Evolutionary conservation across 2,888 invertebrate genomes (phyloP).

Genomic region (Dorcus parallelipipedus): DNA sequence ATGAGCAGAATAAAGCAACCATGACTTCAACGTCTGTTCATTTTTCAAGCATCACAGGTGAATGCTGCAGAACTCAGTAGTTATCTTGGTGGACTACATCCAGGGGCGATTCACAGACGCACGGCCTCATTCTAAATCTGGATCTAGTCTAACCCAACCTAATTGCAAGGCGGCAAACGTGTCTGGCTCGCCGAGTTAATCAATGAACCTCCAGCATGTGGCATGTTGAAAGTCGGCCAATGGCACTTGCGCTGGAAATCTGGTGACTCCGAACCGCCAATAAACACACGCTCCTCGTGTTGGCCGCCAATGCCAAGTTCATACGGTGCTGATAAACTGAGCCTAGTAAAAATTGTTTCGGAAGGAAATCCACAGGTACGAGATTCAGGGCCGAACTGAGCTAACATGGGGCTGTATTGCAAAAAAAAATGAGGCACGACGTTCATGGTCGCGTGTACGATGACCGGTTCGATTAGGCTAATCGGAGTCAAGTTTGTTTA

Average conservation of each 20-base stretch:
- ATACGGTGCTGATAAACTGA: not conserved
- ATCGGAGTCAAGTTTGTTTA: too few species aligned
- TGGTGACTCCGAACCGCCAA: slow-evolving; percentile 24
- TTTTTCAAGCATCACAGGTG: too few species aligned
- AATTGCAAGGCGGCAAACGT: not conserved
- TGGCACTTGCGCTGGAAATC: slow-evolving; percentile 17
- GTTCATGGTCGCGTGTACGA: too few species aligned
- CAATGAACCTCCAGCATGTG: slow-evolving; percentile 20
- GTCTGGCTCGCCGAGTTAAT: slow-evolving; percentile 1
- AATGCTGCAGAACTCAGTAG: too few species aligned
- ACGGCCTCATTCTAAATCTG: not conserved
- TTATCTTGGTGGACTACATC: too few species aligned
- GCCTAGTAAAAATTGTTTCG: not conserved
- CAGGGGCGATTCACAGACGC: too few species aligned
- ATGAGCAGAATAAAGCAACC: too few species aligned
- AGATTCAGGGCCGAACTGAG: not conserved
- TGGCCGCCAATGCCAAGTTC: slow-evolving; percentile 12
- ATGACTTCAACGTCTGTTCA: too few species aligned
- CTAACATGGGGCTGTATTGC: too few species aligned
- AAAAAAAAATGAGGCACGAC: too few species aligned
- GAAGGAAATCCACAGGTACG: not conserved
- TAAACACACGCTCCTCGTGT: not conserved
- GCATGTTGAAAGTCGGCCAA: slow-evolving; percentile 28
- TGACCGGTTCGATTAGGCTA: too few species aligned
- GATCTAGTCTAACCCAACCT: not conserved